Conservation (phyloP, 2,888 invertebrate genomes). For the Odiellus spinosus region DNA sequence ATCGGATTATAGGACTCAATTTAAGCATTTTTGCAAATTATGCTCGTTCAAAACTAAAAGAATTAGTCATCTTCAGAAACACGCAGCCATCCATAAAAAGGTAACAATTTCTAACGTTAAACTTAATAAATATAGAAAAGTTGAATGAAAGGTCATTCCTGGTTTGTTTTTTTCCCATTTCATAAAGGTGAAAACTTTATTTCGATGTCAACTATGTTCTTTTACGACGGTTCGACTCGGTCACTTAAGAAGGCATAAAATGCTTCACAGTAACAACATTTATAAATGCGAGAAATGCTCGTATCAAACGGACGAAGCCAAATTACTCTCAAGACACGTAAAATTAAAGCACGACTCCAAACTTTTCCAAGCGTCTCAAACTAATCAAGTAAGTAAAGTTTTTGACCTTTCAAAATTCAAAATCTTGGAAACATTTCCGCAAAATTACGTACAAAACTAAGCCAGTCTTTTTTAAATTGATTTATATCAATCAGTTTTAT, state of each 20-base stretch:
- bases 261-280: constrained; percentile 25
- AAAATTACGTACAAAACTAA: too few relatives aligned
- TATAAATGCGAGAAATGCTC: constrained; percentile 25
- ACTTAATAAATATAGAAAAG: neutral
- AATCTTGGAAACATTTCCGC: too few relatives aligned
- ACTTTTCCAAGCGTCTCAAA: neutral
- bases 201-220: constrained; percentile 28
- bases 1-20: constrained; percentile 12
- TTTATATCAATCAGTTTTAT: too few relatives aligned
- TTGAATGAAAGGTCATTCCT: too few relatives aligned
- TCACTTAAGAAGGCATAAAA: constrained; percentile 29
- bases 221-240: constrained; percentile 30
- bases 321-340: constrained; percentile 24
- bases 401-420: neutral
- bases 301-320: constrained; percentile 25
- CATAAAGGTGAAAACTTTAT: constrained; percentile 22
- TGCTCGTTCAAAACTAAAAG: constrained; percentile 35
- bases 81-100: constrained; percentile 28
- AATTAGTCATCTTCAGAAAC: constrained; percentile 31
- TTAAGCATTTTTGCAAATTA: constrained; percentile 31
- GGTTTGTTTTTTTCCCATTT: constrained; percentile 3
- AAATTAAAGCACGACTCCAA: constrained; percentile 22
- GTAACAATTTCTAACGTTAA: too few relatives aligned
- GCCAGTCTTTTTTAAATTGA: too few relatives aligned
- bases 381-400: neutral